Conservation (phyloP, 2,797 vertebrate genomes). For the Ceyx erithaca region DNA sequence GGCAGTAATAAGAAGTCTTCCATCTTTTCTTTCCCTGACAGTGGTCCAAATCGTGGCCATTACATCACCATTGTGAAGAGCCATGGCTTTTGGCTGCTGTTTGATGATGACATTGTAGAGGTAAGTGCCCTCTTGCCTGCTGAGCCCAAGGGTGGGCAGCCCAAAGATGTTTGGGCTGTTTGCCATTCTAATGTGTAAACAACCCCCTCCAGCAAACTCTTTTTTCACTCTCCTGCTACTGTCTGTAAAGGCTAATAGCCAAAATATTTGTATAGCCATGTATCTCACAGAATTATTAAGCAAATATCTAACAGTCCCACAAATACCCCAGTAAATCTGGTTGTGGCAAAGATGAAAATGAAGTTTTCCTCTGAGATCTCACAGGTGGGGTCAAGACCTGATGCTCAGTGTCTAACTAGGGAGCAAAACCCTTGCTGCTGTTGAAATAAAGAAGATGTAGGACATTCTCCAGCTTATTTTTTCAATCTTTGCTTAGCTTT, state of each 20-base stretch:
- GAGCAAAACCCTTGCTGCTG: background rate
- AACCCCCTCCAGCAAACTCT: background rate
- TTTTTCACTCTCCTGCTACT: background rate
- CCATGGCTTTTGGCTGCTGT: constrained; percentile 93
- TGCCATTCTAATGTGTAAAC: background rate
- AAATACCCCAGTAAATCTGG: background rate
- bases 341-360: background rate
- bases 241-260: background rate
- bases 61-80: constrained; percentile 96
- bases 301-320: background rate
- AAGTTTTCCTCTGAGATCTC: background rate
- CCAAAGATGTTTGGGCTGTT: background rate
- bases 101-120: constrained; percentile 94
- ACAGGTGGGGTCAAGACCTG: background rate
- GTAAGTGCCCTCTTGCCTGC: constrained; percentile 63
- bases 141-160: background rate
- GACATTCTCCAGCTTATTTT: background rate
- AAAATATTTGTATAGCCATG: background rate
- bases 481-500: background rate
- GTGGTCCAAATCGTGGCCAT: constrained; percentile 92
- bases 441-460: background rate
- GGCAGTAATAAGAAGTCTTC: background rate
- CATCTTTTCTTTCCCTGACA: constrained; percentile 38
- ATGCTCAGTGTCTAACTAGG: background rate
- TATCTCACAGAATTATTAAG: background rate